A percentile compares a stretch with the other conserved stretches of the same genome.
These are phyloP conservation scores for Labia minor DNA, from an alignment of 2,888 invertebrate genomes.

Conservation along the genomic window DNA sequence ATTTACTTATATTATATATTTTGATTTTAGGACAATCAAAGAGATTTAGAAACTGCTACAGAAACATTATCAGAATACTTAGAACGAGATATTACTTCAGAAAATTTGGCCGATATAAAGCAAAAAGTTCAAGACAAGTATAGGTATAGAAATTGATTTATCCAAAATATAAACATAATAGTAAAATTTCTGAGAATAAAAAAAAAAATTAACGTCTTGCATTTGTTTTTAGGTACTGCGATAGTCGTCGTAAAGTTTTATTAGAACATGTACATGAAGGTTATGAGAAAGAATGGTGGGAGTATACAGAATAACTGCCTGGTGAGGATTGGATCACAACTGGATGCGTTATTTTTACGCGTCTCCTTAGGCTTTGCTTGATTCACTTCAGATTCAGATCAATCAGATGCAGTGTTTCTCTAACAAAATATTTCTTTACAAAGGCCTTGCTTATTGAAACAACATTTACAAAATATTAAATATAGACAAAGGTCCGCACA, in stretches of 20 bases:
- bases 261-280: conserved; percentile 97
- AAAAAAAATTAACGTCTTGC: neutral
- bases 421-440: too few relatives aligned
- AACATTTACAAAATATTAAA: too few relatives aligned
- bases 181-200: neutral
- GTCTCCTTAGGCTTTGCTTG: conserved; percentile 6
- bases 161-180: neutral
- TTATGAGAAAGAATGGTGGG: conserved; percentile 98
- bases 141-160: conserved; percentile 47
- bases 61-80: conserved; percentile 95
- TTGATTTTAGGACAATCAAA: conserved; percentile 70
- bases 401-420: neutral
- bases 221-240: conserved; percentile 74
- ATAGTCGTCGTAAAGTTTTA: conserved; percentile 88
- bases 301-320: conserved; percentile 65
- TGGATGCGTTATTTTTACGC: neutral
- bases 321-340: neutral
- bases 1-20: too few relatives aligned
- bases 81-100: conserved; percentile 93
- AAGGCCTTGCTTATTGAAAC: too few relatives aligned
- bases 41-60: conserved; percentile 93
- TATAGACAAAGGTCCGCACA: too few relatives aligned
- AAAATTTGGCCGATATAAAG: conserved; percentile 93
- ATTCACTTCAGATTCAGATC: neutral
- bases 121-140: conserved; percentile 98